phyloP scores from a whole-genome alignment of 2,113 vertebrate species.

The Oncorhynchus mykiss region DNA sequence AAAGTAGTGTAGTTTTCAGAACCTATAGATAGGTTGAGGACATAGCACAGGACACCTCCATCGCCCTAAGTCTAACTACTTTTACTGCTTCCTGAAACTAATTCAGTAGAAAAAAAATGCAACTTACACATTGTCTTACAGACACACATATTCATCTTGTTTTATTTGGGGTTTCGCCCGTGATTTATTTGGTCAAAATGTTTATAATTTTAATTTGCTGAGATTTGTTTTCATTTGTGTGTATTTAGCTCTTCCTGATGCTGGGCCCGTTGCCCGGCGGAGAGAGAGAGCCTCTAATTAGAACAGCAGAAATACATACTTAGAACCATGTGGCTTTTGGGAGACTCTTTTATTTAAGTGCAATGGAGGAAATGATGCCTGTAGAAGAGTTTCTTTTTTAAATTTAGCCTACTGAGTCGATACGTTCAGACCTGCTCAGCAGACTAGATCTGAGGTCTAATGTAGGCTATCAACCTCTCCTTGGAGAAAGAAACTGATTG shows the following conservation, averaged over 20 bases:
- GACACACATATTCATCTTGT: constrained; percentile 32
- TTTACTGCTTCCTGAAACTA: no score
- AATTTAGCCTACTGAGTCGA: constrained; percentile 30
- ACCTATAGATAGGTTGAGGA: no score
- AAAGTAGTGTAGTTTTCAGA: no score
- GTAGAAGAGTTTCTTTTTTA: constrained; percentile 35
- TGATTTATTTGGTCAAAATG: constrained; percentile 60
- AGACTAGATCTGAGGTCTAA: no score
- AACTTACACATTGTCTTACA: no score
- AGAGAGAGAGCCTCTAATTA: constrained; percentile 75
- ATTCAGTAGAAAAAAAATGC: no score
- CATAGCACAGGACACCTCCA: no score
- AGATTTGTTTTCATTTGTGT: constrained; percentile 73
- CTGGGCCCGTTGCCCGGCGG: constrained; percentile 64
- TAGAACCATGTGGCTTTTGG: constrained; percentile 72
- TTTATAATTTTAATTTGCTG: constrained; percentile 70
- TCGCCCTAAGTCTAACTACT: no score
- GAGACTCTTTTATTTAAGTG: constrained; percentile 74
- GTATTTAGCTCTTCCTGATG: constrained; percentile 73
- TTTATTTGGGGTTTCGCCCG: constrained; percentile 51
- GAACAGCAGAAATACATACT: constrained; percentile 75
- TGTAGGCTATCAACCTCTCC: not conserved
- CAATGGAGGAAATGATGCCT: constrained; percentile 68
- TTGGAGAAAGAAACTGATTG: not conserved
- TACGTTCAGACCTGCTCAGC: constrained; percentile 20